A percentile compares a stretch with the other conserved stretches of the same genome.
phyloP scores from a whole-genome alignment of 2,888 invertebrate species.

The Dynastes tityus region DNA sequence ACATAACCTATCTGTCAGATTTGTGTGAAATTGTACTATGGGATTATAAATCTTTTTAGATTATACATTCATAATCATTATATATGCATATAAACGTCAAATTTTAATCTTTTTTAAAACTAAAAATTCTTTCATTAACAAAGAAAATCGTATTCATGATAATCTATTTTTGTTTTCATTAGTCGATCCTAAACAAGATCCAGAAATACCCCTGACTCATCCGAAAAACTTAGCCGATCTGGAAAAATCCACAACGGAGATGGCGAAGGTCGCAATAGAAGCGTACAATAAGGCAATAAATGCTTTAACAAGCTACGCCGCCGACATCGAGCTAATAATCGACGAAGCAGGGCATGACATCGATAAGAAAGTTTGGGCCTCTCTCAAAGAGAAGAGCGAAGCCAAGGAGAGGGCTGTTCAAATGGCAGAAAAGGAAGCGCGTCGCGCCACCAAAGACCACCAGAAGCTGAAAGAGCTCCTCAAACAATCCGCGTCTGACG shows the following conservation, averaged over 20 bases:
- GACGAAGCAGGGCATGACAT: constrained; percentile 77
- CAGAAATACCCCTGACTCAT: constrained; percentile 66
- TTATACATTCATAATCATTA: too few species aligned
- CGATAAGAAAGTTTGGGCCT: constrained; percentile 74
- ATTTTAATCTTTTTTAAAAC: too few species aligned
- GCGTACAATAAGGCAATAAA: constrained; percentile 78
- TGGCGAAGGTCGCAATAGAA: constrained; percentile 78
- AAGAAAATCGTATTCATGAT: too few species aligned
- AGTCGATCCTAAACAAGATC: constrained; percentile 54
- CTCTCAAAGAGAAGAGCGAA: constrained; percentile 75
- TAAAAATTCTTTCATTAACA: too few species aligned
- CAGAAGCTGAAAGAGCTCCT: constrained; percentile 69
- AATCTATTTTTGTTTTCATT: neutral
- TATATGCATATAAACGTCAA: too few species aligned
- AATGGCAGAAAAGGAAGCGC: constrained; percentile 76
- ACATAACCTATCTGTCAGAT: too few species aligned
- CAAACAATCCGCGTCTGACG: constrained; percentile 68
- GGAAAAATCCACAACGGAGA: constrained; percentile 73
- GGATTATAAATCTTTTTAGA: too few species aligned
- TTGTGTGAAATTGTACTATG: too few species aligned
- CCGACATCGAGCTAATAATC: constrained; percentile 74
- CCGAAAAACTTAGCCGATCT: constrained; percentile 72
- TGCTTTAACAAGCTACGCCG: constrained; percentile 74
- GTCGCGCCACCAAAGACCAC: constrained; percentile 66
- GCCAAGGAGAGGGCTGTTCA: constrained; percentile 74